Conservation (phyloP, 2,113 vertebrate genomes). For the Chionodraco myersi region DNA sequence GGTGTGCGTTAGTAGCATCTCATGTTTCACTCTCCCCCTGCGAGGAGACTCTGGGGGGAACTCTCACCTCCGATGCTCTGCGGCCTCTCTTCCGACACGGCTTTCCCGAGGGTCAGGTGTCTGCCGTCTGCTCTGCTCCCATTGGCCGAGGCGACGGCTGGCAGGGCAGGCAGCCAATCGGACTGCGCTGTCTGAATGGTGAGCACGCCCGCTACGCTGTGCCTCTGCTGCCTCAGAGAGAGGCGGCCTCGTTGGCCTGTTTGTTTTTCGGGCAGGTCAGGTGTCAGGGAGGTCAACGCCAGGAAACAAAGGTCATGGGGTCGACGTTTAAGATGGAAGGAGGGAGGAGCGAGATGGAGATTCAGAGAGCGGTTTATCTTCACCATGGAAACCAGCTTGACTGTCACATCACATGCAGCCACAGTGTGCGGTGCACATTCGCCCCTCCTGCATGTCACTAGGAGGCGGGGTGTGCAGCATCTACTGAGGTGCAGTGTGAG, state of each 20-base stretch:
- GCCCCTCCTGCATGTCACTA: constrained; percentile 54
- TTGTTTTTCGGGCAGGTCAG: constrained; percentile 48
- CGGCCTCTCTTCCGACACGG: constrained; percentile 95
- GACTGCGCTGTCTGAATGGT: constrained; percentile 97
- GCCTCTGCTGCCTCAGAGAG: constrained; percentile 95
- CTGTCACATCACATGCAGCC: constrained; percentile 91
- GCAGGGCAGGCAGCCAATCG: constrained; percentile 92
- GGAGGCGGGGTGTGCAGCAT: constrained; percentile 69
- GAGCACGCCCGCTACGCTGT: constrained; percentile 98
- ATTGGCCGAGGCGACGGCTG: constrained; percentile 84
- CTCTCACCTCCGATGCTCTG: constrained; percentile 94
- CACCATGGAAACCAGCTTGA: constrained; percentile 92
- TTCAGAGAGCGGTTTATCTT: constrained; percentile 94
- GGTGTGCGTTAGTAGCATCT: constrained; percentile 82
- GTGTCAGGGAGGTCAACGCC: constrained; percentile 57
- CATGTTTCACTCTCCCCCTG: constrained; percentile 71
- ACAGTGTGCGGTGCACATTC: constrained; percentile 82
- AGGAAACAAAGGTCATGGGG: constrained; percentile 67
- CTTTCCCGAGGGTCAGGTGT: constrained; percentile 97
- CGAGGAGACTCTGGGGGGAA: constrained; percentile 60
- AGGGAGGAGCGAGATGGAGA: constrained; percentile 93
- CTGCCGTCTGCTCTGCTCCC: constrained; percentile 93
- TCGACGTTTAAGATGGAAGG: constrained; percentile 71
- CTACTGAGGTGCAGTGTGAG: constrained; percentile 89
- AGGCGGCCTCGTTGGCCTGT: constrained; percentile 92